Evolutionary conservation across 2,888 invertebrate species (phyloP).

Genomic region (Myathropa florea): DNA sequence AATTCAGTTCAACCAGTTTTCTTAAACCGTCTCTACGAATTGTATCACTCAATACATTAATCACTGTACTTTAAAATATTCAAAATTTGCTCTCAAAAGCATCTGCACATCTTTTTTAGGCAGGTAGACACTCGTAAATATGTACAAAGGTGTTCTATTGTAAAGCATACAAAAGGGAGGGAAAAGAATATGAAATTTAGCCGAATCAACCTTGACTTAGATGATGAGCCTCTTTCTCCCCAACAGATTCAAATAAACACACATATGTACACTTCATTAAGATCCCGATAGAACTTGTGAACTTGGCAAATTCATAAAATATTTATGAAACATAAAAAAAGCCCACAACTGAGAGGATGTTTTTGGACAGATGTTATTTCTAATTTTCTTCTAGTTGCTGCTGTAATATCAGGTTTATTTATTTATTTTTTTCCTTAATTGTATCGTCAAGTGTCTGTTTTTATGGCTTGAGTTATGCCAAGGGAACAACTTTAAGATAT

Average conservation of each 20-base stretch:
- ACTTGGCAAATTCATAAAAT: slow-evolving; percentile 1
- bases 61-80: not conserved
- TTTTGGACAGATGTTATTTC: not conserved
- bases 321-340: slow-evolving; percentile 13
- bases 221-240: not conserved
- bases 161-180: not conserved
- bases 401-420: not conserved
- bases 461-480: slow-evolving; percentile 6
- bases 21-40: not conserved
- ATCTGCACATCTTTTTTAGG: not conserved
- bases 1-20: too few relatives aligned
- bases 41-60: not conserved
- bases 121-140: not conserved
- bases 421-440: not conserved
- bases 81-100: not conserved
- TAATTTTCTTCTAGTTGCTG: slow-evolving; percentile 3
- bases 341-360: not conserved
- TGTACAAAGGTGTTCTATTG: slow-evolving; percentile 26
- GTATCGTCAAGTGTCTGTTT: slow-evolving; percentile 1
- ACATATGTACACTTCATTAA: not conserved
- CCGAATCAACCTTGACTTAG: slow-evolving; percentile 38
- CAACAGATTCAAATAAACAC: not conserved
- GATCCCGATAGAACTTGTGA: slow-evolving; percentile 1
- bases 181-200: not conserved
- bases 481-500: slow-evolving; percentile 6